Evolutionary conservation across 35 echinoderm and acorn worm species (phyloP).

Genomic region (Heliocidaris erythrogramma): DNA sequence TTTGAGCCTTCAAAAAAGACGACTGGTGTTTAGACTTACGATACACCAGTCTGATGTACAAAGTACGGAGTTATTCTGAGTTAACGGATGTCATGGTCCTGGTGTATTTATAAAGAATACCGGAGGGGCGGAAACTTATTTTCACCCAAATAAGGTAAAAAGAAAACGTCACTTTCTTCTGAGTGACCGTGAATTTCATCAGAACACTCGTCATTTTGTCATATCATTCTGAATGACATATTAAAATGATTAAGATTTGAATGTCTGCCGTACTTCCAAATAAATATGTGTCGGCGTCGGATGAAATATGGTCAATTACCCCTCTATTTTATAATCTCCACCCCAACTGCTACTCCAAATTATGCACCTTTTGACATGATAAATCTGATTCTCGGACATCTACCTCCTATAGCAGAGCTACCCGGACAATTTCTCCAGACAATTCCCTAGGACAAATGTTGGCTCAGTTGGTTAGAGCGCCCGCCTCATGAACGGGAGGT

Average conservation of each 20-base stretch:
- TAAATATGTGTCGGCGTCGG: neutral
- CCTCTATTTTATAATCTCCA: neutral
- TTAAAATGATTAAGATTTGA: neutral
- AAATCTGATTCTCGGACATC: neutral
- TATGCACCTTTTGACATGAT: neutral
- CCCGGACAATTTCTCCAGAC: neutral
- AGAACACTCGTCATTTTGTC: neutral
- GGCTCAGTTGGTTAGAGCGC: no score
- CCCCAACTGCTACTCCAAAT: neutral
- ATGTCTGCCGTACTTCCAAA: neutral
- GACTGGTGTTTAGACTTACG: neutral
- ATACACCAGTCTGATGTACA: neutral
- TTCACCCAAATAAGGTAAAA: neutral
- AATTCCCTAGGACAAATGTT: no score
- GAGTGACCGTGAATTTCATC: neutral
- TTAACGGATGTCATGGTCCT: neutral
- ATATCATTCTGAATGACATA: neutral
- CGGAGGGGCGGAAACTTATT: neutral
- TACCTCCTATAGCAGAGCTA: neutral
- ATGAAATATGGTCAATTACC: neutral
- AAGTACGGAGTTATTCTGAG: no score
- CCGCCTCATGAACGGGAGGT: no score
- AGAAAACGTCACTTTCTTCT: neutral
- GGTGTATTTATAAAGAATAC: neutral
- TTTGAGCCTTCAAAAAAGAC: no score